phyloP scores from a whole-genome alignment of 2,113 vertebrate species.

The Collichthys lucidus region DNA sequence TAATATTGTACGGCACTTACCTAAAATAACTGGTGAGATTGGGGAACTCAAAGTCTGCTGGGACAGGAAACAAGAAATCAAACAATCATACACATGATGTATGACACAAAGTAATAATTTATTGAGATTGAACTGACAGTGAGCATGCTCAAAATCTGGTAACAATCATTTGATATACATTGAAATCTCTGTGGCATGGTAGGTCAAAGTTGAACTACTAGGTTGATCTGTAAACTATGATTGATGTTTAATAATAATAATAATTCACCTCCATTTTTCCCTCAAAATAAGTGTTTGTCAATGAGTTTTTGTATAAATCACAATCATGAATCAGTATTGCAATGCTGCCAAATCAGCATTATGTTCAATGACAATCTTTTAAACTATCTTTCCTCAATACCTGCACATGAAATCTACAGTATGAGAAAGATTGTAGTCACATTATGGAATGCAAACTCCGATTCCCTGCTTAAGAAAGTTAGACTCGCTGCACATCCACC shows the following conservation, averaged over 20 bases:
- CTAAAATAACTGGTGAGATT: background rate
- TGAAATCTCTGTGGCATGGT: background rate
- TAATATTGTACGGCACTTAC: background rate
- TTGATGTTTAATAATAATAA: slow-evolving; percentile 2
- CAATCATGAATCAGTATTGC: too few species aligned
- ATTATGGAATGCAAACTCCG: background rate
- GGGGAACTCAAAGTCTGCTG: background rate
- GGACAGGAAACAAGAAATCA: background rate
- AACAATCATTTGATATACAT: background rate
- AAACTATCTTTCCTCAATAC: background rate
- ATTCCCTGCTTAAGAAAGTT: background rate
- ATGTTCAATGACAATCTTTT: background rate
- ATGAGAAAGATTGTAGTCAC: too few species aligned
- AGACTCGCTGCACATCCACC: background rate
- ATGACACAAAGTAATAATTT: background rate
- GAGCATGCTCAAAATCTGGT: background rate
- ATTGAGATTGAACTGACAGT: background rate
- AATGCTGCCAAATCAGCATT: background rate
- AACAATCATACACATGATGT: background rate
- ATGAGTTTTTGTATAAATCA: background rate
- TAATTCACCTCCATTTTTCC: too few species aligned
- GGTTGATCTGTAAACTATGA: background rate
- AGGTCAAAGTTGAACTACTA: background rate
- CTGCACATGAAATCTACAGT: background rate
- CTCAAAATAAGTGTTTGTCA: too few species aligned